Conservation (phyloP, 92 coral and sea anemone genomes). For the Phenganax stokvisi region DNA sequence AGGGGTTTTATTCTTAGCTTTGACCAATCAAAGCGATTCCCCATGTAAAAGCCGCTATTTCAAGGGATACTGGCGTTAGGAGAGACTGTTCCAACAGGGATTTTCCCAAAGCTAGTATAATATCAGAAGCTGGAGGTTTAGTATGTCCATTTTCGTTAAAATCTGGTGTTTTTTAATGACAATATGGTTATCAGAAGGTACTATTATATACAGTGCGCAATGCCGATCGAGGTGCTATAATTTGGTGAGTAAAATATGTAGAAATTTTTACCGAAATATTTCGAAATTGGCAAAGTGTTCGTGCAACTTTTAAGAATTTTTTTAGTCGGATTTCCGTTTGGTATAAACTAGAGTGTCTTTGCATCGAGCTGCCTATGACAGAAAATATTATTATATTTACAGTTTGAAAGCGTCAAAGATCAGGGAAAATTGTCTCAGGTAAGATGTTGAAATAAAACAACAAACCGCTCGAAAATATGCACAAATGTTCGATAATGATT, state of each 20-base stretch:
- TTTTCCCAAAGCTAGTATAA: conserved; percentile 19
- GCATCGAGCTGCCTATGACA: neutral
- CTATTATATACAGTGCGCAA: conserved; percentile 29
- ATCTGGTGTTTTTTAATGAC: neutral
- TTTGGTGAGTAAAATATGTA: neutral
- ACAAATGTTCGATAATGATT: conserved; percentile 3
- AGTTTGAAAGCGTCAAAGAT: conserved; percentile 15
- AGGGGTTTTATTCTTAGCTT: neutral
- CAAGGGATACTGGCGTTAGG: conserved; percentile 12
- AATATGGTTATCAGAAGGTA: neutral
- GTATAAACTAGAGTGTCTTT: neutral
- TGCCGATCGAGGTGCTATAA: conserved; percentile 22
- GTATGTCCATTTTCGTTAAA: neutral
- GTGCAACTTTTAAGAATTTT: neutral
- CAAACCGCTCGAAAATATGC: neutral
- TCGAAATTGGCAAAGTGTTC: neutral
- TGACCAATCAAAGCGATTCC: conserved; percentile 37
- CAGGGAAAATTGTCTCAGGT: conserved; percentile 7
- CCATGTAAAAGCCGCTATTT: neutral
- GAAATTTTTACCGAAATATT: neutral
- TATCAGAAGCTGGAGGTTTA: neutral
- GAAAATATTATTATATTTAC: neutral
- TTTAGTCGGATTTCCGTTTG: neutral
- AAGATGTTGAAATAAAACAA: neutral
- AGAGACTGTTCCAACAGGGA: neutral